These are phyloP conservation scores for Malthinus flaveolus DNA, from an alignment of 2,888 invertebrate species.

Conservation along the genomic window DNA sequence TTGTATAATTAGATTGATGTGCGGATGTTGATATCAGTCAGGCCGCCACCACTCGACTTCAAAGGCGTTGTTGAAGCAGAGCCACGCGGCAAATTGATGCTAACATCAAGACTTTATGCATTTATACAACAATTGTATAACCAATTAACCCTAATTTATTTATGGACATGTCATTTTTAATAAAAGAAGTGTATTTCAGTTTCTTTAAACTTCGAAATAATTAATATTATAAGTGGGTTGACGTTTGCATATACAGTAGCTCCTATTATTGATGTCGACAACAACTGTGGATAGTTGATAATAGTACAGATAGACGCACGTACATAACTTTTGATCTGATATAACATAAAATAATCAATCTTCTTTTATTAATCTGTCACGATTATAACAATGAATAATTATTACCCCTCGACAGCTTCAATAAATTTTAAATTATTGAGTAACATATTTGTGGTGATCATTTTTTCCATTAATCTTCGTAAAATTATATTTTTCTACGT, in stretches of 20 bases:
- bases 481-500: neutral
- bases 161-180: conserved; percentile 35
- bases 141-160: conserved; percentile 39
- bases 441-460: neutral
- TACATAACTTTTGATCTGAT: conserved; percentile 24
- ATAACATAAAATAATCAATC: conserved; percentile 29
- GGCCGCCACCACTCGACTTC: conserved; percentile 45
- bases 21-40: conserved; percentile 52
- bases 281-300: conserved; percentile 16
- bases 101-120: conserved; percentile 35
- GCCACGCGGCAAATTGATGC: conserved; percentile 40
- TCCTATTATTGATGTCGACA: conserved; percentile 18
- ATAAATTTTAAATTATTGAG: conserved; percentile 1
- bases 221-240: neutral
- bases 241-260: conserved; percentile 10
- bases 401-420: conserved; percentile 12
- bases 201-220: conserved; percentile 6
- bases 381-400: conserved; percentile 36
- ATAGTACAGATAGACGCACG: conserved; percentile 15
- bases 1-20: conserved; percentile 52
- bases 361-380: conserved; percentile 37
- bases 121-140: conserved; percentile 33
- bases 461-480: neutral
- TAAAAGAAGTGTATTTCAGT: conserved; percentile 15
- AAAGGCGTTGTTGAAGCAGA: conserved; percentile 40